Evolutionary conservation across 2,797 vertebrate species (phyloP), one percentile per base, ranked within the genome.

Genomic region (Urophycis tenuis): DNA sequence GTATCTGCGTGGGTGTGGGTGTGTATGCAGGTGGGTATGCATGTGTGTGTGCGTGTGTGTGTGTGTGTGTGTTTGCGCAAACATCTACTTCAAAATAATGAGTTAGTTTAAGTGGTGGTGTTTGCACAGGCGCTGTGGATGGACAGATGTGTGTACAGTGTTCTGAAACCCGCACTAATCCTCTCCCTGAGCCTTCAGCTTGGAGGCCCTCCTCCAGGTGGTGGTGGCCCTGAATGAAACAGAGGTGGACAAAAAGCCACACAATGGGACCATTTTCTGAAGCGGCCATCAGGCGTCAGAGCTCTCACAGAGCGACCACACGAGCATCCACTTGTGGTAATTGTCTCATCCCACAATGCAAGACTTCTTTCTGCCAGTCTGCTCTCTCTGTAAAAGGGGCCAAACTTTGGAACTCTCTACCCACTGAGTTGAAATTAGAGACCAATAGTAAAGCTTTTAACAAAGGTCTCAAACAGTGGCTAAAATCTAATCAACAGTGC

Each of bases 31-130:
- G 77, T 78, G 19, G 39, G 3, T 78, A 25, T 73, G 33, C 69
- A 25, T 67, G 33, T 67, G 15, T 41, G 73, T 70, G 72, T 75
- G 36, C 17, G 25, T 73, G 71, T 45, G 30, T 73, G 64, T 76
- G 75, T 29, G 35, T 74, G 35, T 74, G 30, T 74, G 79, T 83
- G 76, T 82, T 80, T 80, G 79, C 14, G 71, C 75, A 70, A 82
- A 86, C 6, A 39, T 69, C 73, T 35, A 30, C 41, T 67, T 29
- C 79, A 70, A 79, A 81, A 83, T 82, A 79, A 85, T 71, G 70
- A 84, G 86, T 87, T 82, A 84, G 77, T 82, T 75, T 69, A 79
- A 82, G 77, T 78, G 73, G 81, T 84, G 83, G 78, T 36, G 76
- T 88, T 84, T 87, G 78, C 81, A 79, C 75, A 84, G 73, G 76